These are phyloP conservation scores for Lithosia quadra DNA, from an alignment of 2,888 invertebrate species.

Conservation along the genomic window DNA sequence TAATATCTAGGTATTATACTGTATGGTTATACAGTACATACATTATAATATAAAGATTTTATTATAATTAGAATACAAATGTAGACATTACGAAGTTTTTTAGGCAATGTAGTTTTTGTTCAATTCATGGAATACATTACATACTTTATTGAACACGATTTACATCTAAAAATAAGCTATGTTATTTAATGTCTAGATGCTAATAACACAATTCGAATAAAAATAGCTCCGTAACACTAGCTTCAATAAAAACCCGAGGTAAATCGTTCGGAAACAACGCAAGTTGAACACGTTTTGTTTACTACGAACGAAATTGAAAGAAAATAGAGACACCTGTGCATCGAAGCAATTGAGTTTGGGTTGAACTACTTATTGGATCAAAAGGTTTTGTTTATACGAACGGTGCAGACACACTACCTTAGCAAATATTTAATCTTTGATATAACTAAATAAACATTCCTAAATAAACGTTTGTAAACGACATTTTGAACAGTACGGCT, in stretches of 20 bases:
- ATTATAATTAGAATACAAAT: not conserved
- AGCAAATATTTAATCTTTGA: constrained; percentile 13
- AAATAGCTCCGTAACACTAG: not conserved
- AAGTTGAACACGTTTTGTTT: constrained; percentile 47
- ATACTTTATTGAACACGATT: not conserved
- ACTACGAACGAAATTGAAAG: constrained; percentile 42
- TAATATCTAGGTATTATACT: too few relatives aligned
- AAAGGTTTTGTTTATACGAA: constrained; percentile 18
- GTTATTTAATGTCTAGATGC: not conserved
- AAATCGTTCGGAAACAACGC: constrained; percentile 56
- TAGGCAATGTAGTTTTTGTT: not conserved
- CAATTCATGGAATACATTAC: not conserved
- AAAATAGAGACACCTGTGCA: constrained; percentile 47
- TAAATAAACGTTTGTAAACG: constrained; percentile 10
- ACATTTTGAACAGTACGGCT: too few relatives aligned
- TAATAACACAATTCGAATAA: not conserved
- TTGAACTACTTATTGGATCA: constrained; percentile 23
- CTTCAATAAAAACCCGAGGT: constrained; percentile 27
- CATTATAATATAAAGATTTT: too few relatives aligned
- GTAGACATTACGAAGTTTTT: not conserved
- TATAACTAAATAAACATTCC: constrained; percentile 28
- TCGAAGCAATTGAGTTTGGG: constrained; percentile 28
- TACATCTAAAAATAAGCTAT: not conserved
- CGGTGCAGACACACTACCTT: constrained; percentile 8
- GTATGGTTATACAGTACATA: too few relatives aligned